These are phyloP conservation scores for Auanema sp. DNA, from an alignment of 2,888 invertebrate genomes.

Conservation along the genomic window DNA sequence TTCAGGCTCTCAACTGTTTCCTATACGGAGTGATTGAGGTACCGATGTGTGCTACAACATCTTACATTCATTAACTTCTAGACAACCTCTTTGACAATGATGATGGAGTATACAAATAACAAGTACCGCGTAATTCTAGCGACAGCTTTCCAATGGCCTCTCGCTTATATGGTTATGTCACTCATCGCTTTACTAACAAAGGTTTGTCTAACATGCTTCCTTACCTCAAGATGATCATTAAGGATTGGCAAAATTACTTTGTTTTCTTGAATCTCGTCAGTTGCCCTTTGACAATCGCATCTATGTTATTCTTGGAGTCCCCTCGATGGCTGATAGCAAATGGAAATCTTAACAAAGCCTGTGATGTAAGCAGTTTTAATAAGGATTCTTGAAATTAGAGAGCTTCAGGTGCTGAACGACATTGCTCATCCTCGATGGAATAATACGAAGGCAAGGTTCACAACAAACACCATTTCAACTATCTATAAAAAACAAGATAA, in stretches of 20 bases:
- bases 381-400: not conserved
- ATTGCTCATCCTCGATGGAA: conserved; percentile 59
- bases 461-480: conserved; percentile 41
- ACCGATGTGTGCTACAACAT: not conserved
- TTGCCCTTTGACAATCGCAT: conserved; percentile 53
- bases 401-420: conserved; percentile 52
- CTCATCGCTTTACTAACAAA: conserved; percentile 53
- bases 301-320: conserved; percentile 56
- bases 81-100: conserved; percentile 52
- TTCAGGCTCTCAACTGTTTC: conserved; percentile 55
- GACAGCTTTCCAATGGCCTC: conserved; percentile 49
- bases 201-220: conserved; percentile 7
- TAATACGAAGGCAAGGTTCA: conserved; percentile 52
- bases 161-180: conserved; percentile 58
- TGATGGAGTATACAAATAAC: conserved; percentile 61
- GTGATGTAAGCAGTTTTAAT: conserved; percentile 34
- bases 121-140: conserved; percentile 50
- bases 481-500: conserved; percentile 41
- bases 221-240: no score
- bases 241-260: conserved; percentile 58
- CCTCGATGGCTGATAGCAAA: conserved; percentile 57
- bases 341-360: conserved; percentile 47
- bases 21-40: conserved; percentile 60
- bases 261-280: conserved; percentile 59
- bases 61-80: conserved; percentile 7